phyloP scores from a whole-genome alignment of 1,140 invertebrate species.

The Chlorops oryzae region DNA sequence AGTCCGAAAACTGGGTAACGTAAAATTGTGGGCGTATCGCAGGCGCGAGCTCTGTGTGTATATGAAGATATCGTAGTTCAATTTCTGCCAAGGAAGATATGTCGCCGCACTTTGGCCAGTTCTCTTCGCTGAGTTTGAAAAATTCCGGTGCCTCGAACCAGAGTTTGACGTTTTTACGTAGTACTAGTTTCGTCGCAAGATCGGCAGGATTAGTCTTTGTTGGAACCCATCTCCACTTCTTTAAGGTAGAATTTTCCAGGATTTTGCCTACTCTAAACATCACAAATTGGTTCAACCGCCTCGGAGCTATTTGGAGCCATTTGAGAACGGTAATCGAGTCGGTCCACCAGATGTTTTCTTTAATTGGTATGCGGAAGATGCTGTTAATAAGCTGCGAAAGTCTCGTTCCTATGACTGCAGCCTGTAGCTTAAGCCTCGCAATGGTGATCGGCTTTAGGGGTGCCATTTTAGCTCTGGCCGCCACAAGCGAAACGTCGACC shows the following conservation, averaged over 20 bases:
- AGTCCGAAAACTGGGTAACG: not conserved
- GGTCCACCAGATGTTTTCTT: not conserved
- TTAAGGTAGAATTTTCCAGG: not conserved
- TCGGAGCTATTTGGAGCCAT: not conserved
- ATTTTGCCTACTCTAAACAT: conserved; percentile 3
- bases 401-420: conserved; percentile 36
- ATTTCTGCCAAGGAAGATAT: too few relatives aligned
- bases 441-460: conserved; percentile 39
- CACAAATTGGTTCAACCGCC: conserved; percentile 1
- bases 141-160: too few relatives aligned
- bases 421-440: conserved; percentile 46
- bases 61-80: too few relatives aligned
- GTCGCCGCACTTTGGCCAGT: too few relatives aligned
- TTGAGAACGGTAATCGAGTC: conserved; percentile 7
- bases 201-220: too few relatives aligned
- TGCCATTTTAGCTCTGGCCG: conserved; percentile 36
- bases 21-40: not conserved
- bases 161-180: too few relatives aligned
- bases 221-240: too few relatives aligned
- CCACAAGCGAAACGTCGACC: conserved; percentile 6
- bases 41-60: too few relatives aligned
- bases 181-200: too few relatives aligned
- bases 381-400: conserved; percentile 16
- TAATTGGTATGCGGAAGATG: not conserved
- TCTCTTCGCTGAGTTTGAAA: too few relatives aligned